These are phyloP conservation scores for Amphipyra berbera DNA, from an alignment of 2,888 invertebrate species.

Conservation along the genomic window DNA sequence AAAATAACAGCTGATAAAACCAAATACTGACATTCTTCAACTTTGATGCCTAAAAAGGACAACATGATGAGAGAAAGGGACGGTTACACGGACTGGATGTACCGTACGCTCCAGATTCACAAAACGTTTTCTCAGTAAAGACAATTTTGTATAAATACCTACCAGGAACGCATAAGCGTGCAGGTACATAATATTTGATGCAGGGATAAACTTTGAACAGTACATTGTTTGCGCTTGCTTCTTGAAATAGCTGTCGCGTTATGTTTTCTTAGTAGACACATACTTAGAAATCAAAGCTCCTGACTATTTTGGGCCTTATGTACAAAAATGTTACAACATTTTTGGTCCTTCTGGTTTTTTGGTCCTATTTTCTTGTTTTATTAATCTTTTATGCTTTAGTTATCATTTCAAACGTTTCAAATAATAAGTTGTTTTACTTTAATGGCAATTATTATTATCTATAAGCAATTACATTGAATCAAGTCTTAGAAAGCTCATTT, in stretches of 20 bases:
- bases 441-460: too few relatives aligned
- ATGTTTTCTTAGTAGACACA: conserved; percentile 55
- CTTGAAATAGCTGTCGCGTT: conserved; percentile 38
- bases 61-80: conserved; percentile 52
- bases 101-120: conserved; percentile 74
- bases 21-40: conserved; percentile 53
- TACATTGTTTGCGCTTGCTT: conserved; percentile 25
- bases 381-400: too few relatives aligned
- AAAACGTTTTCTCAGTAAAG: conserved; percentile 70
- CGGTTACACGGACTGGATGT: conserved; percentile 47
- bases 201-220: conserved; percentile 48
- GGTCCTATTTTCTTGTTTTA: too few relatives aligned
- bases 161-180: conserved; percentile 65
- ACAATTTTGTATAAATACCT: conserved; percentile 69
- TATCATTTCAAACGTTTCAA: too few relatives aligned
- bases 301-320: conserved; percentile 3
- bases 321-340: neutral
- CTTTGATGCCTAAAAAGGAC: conserved; percentile 53
- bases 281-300: conserved; percentile 10
- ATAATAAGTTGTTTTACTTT: too few relatives aligned
- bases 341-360: neutral
- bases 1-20: conserved; percentile 61
- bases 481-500: conserved; percentile 29
- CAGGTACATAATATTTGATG: conserved; percentile 49
- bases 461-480: neutral